Conservation (phyloP, 2,797 vertebrate species). For the Tokudaia tokunoshimensis region DNA sequence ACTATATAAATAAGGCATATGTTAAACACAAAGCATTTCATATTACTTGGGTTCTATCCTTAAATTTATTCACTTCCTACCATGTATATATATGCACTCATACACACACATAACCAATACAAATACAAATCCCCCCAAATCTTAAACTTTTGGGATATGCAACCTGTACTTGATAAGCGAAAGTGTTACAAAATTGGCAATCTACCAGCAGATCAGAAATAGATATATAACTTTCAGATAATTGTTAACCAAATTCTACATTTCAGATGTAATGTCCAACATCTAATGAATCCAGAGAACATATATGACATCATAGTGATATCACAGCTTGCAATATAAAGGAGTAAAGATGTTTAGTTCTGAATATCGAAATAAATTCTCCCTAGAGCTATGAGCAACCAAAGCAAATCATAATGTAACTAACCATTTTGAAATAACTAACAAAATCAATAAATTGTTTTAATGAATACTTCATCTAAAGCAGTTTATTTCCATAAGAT, state of each 20-base stretch:
- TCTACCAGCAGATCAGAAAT: conserved; percentile 25
- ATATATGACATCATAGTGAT: not conserved
- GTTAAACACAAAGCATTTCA: not conserved
- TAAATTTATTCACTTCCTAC: not conserved
- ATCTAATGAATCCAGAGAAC: conserved; percentile 18
- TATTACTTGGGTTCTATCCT: not conserved
- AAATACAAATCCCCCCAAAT: not conserved
- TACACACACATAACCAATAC: not conserved
- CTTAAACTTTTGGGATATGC: not conserved
- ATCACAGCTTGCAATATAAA: not conserved
- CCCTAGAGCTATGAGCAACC: conserved; percentile 34
- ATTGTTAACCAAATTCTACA: conserved; percentile 18
- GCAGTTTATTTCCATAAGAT: conserved; percentile 50
- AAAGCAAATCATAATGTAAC: conserved; percentile 31
- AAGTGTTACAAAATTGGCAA: not conserved
- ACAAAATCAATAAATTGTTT: conserved; percentile 32
- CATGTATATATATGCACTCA: not conserved
- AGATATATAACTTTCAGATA: conserved; percentile 41
- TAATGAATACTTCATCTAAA: conserved; percentile 48
- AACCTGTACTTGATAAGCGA: not conserved
- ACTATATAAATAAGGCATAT: not conserved
- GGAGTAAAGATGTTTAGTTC: conserved; percentile 37
- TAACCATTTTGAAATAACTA: conserved; percentile 28
- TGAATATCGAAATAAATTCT: conserved; percentile 25
- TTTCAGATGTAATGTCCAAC: not conserved